Evolutionary conservation across 2,113 vertebrate species (phyloP).

Genomic region (Melanocharis versteri): DNA sequence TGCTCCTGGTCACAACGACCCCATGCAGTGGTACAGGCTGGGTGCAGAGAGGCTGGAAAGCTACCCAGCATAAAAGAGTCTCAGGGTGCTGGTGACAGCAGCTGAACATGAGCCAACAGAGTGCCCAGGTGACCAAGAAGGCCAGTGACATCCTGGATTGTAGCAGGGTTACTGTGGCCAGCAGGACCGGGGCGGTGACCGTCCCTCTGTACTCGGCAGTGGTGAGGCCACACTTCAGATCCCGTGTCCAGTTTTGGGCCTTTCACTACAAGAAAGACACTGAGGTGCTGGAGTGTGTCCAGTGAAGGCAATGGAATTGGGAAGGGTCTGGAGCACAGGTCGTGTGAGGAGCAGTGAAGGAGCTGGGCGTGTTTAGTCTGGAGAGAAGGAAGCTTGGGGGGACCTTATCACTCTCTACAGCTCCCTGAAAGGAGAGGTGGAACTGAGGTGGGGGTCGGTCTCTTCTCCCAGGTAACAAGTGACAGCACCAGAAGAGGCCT

Average conservation of each 20-base stretch:
- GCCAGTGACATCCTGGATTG: background rate
- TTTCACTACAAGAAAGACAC: background rate
- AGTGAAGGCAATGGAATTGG: background rate
- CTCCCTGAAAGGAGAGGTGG: background rate
- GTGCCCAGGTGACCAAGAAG: background rate
- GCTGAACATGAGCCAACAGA: background rate
- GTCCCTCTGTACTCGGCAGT: background rate
- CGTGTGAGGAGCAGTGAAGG: background rate
- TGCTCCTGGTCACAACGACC: background rate
- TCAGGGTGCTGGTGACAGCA: background rate
- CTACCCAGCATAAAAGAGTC: background rate
- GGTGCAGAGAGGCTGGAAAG: background rate
- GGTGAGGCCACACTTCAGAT: background rate
- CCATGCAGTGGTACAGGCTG: background rate
- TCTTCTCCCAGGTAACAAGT: background rate
- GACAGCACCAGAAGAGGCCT: background rate
- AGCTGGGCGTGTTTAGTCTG: background rate
- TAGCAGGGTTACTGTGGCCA: background rate
- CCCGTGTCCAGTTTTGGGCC: background rate
- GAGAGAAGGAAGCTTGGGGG: background rate
- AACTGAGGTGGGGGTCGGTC: accelerated
- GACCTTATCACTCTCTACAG: background rate
- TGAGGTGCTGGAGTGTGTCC: background rate
- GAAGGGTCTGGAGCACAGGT: background rate
- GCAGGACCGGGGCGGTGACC: background rate